Base-by-base conservation (phyloP, 2,888 invertebrate genomes). In the Acrobasis suavella region DNA sequence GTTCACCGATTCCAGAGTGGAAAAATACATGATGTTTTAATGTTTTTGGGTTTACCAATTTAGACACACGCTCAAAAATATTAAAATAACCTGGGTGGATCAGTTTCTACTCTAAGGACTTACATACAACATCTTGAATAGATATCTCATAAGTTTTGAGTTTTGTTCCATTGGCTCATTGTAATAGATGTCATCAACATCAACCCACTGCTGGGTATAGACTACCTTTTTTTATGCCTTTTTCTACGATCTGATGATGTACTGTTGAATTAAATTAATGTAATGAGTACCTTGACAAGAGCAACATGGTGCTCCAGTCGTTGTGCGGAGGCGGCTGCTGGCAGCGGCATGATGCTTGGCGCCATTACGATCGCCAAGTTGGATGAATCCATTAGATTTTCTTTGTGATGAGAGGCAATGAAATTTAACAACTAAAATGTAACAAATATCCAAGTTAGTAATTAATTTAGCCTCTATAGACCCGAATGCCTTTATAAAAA, bases 291-390 rank as follows among this genome's bases (percentile, higher is more conserved):
- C 93, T 95, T 95, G 58, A 96, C 93, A 75, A 96, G 93, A 79
- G 94, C 93, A 42, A 96, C 94, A 85, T 96, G 95, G 75, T 95
- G 94, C 61, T 94, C 94, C 63, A 96, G 87, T 69, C 96, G 89
- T 68, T 94, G 92, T 67, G 94, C 89, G 12, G 95, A 93, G n/a
- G 94, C 93, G 17, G 95, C 93, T 67, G 95, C 95, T 60, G 95
- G 95, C 12, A 95, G 87, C 0, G 97, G 97, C 95, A 98, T 96
- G 60, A 98, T 93, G 77, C 97, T 97, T 0, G 98, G 98, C 0
- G 97, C 95, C 81, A 98, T 92, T 38, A 98, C 96, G 69, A 97
- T 96, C 1, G 98, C 96, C 68, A 98, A 89, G 87, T 98, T 98
- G 60, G 95, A 95, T 0, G 95, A 89, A 72, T 95, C 95, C 98